Base-by-base conservation (phyloP, 1,140 invertebrate genomes). In the Micrasema minimum region DNA sequence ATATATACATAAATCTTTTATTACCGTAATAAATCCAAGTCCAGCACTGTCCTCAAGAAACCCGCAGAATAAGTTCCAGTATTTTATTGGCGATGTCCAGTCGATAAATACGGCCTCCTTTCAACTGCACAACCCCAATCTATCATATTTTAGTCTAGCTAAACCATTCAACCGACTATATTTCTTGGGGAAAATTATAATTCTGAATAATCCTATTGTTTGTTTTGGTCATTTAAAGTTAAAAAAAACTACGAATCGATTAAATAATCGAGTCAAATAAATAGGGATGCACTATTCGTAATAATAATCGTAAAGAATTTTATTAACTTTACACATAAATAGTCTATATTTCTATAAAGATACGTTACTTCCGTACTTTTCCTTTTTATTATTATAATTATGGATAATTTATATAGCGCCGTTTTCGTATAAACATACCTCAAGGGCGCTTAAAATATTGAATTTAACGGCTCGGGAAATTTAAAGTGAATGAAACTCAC, bases 51-150 rank as follows among this genome's bases (percentile, higher is more conserved):
- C 23, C 11, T 10, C 6, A 31, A 31, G 26, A 31, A 31, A 41
- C 72, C 72, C 72, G 72, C 72, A 74, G 72, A 14, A 66, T 69
- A 57, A 23, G 38, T 67, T 22, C 57, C 73, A 69, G 7, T 72
- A 75, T 75, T 75, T 75, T 72, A 75, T 72, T 41, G 43, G 65
- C 73, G 53, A 72, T 75, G 73, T 75, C 73, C 73, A 68, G 26
- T 66, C 73, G 72, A 75, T 75, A 75, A 75, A 75, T 72, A 75
- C 62, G 26, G 51, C 48, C 41, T 48, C 16, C 20, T 20, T 20
- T 31, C 26, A 31, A 4, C 48, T 38, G 7, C 12, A 12, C 53
- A 59, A 22, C 66, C 22, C 46, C 46, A 67, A 20, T 50, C 38
- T 6, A 64, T 38, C 38, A 45, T 62, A 62, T 43, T 31, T 16